Evolutionary conservation across 2,113 vertebrate genomes (phyloP).

Genomic region (Phalacrocorax carbo): DNA sequence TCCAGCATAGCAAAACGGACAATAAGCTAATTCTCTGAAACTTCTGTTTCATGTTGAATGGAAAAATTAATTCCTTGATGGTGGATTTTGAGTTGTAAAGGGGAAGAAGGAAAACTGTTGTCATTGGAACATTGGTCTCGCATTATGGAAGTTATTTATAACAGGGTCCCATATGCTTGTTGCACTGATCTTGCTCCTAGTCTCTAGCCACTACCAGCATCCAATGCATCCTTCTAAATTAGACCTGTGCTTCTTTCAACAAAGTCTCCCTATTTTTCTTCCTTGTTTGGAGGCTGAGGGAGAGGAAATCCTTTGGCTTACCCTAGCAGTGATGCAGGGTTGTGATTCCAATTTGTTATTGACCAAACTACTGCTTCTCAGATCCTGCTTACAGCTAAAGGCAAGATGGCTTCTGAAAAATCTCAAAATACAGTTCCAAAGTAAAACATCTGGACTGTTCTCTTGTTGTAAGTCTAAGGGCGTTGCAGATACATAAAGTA

Average conservation of each 20-base stretch:
- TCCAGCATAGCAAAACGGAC: not conserved
- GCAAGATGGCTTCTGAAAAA: not conserved
- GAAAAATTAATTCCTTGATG: not conserved
- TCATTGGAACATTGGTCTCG: not conserved
- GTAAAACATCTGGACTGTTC: not conserved
- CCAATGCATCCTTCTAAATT: not conserved
- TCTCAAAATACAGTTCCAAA: not conserved
- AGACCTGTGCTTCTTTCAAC: not conserved
- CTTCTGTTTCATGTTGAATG: not conserved
- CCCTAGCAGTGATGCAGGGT: not conserved
- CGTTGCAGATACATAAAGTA: accelerated
- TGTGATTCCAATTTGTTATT: not conserved
- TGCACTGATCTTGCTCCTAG: constrained; percentile 19
- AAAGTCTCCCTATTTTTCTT: not conserved
- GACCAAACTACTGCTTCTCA: not conserved
- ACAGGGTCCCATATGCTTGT: not conserved
- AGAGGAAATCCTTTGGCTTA: not conserved
- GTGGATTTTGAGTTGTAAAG: not conserved
- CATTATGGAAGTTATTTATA: not conserved
- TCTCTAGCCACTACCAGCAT: not conserved
- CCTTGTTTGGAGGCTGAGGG: not conserved
- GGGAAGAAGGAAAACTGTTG: not conserved
- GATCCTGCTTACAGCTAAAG: not conserved
- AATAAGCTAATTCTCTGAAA: not conserved
- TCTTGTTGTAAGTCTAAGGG: not conserved